Evolutionary conservation across 2,888 invertebrate genomes (phyloP).

Genomic region (Habroteleia sp.): DNA sequence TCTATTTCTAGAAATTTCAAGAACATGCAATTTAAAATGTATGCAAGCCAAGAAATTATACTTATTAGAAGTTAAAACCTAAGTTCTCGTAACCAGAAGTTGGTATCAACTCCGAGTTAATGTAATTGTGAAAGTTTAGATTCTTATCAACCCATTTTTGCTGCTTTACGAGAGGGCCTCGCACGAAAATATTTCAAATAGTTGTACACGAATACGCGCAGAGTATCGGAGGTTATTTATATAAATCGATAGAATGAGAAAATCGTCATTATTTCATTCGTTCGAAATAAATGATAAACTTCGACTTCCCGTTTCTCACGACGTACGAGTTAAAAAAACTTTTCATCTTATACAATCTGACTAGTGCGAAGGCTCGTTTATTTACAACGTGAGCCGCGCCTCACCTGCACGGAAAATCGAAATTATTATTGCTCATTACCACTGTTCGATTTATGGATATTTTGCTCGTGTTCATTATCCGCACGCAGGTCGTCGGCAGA

Average conservation of each 20-base stretch:
- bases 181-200: constrained; percentile 6
- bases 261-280: background rate
- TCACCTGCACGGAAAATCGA: constrained; percentile 40
- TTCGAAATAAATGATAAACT: constrained; percentile 9
- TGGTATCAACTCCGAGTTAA: constrained; percentile 18
- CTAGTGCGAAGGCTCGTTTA: constrained; percentile 1
- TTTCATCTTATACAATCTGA: background rate
- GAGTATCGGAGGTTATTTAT: background rate
- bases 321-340: background rate
- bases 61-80: constrained; percentile 34
- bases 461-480: constrained; percentile 51
- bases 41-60: constrained; percentile 16
- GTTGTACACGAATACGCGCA: background rate
- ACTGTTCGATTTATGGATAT: constrained; percentile 47
- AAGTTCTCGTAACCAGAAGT: constrained; percentile 24
- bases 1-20: too few species aligned
- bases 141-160: constrained; percentile 15
- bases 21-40: constrained; percentile 16
- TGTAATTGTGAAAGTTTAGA: constrained; percentile 38
- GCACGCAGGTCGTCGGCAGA: constrained; percentile 45
- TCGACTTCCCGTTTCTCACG: constrained; percentile 26
- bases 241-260: background rate
- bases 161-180: background rate
- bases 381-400: constrained; percentile 13
- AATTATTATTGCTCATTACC: constrained; percentile 52